Percentiles rank a stretch among this genome's conserved stretches.
Conservation (phyloP, 2,888 invertebrate genomes). For the Trisateles emortualis region DNA sequence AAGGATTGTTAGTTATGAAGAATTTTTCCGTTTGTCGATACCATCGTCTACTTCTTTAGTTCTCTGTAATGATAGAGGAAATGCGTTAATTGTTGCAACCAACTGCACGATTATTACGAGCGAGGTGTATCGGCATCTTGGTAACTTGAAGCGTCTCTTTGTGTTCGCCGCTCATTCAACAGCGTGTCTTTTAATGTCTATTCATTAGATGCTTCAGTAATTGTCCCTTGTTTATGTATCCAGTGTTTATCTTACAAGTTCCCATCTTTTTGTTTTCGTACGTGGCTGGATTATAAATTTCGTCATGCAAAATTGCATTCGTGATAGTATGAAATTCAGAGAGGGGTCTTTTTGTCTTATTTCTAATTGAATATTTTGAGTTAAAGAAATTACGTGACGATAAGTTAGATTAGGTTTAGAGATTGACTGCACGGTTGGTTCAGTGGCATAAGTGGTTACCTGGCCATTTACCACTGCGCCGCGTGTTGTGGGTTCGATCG, state of each 20-base stretch:
- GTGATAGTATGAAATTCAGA: background rate
- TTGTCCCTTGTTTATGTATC: slow-evolving; percentile 51
- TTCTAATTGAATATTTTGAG: too few species aligned
- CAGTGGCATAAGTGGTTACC: too few species aligned
- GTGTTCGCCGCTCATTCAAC: slow-evolving; percentile 71
- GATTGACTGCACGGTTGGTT: too few species aligned
- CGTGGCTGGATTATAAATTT: slow-evolving; percentile 29
- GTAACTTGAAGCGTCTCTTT: slow-evolving; percentile 59
- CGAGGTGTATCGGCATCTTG: slow-evolving; percentile 64
- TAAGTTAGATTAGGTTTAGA: too few species aligned
- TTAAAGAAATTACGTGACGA: too few species aligned
- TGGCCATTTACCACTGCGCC: too few species aligned
- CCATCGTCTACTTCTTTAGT: slow-evolving; percentile 38
- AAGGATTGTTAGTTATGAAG: background rate
- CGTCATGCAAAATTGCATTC: slow-evolving; percentile 37
- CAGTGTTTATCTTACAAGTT: slow-evolving; percentile 41
- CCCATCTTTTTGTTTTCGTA: slow-evolving; percentile 41
- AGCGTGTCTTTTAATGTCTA: slow-evolving; percentile 60
- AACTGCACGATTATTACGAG: slow-evolving; percentile 63
- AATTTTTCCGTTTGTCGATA: slow-evolving; percentile 24
- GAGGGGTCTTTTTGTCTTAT: too few species aligned
- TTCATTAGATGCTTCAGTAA: slow-evolving; percentile 62
- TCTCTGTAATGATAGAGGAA: slow-evolving; percentile 55
- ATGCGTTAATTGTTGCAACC: slow-evolving; percentile 69
- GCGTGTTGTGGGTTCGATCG: too few species aligned